A percentile compares a stretch with the other conserved stretches of the same genome.
phyloP scores from a whole-genome alignment of 2,888 invertebrate genomes.

The Orchestes rusci region DNA sequence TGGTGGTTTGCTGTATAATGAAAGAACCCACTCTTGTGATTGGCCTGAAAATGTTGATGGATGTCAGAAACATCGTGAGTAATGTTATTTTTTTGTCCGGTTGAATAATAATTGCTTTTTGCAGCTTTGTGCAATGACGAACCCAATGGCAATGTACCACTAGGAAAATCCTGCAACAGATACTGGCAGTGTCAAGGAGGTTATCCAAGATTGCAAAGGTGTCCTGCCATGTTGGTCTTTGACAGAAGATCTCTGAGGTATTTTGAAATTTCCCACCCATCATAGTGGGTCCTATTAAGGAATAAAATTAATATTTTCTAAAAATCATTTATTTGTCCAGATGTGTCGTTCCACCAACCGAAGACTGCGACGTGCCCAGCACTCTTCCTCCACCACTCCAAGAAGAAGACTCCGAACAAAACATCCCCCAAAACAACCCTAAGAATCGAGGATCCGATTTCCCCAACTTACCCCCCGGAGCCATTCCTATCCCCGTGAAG shows the following conservation, averaged over 20 bases:
- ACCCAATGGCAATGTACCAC: slow-evolving; percentile 82
- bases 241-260: slow-evolving; percentile 65
- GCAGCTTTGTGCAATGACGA: slow-evolving; percentile 87
- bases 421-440: slow-evolving; percentile 39
- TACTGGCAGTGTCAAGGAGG: slow-evolving; percentile 95
- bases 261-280: not conserved
- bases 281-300: too few species aligned
- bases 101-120: slow-evolving; percentile 6
- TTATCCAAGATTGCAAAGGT: slow-evolving; percentile 82
- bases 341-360: slow-evolving; percentile 84
- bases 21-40: slow-evolving; percentile 84
- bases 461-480: slow-evolving; percentile 42
- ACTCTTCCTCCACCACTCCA: slow-evolving; percentile 61
- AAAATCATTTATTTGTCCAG: slow-evolving; percentile 8
- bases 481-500: slow-evolving; percentile 40
- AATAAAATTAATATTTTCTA: not conserved
- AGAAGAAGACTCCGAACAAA: slow-evolving; percentile 44
- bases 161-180: slow-evolving; percentile 87
- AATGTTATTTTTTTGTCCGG: not conserved
- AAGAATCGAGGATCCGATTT: slow-evolving; percentile 32
- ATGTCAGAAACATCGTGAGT: slow-evolving; percentile 91
- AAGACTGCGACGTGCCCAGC: slow-evolving; percentile 80
- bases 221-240: slow-evolving; percentile 86
- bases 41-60: slow-evolving; percentile 93
- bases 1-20: slow-evolving; percentile 84